phyloP scores from a whole-genome alignment of 2,113 vertebrate species.

The Amphiprion percula region DNA sequence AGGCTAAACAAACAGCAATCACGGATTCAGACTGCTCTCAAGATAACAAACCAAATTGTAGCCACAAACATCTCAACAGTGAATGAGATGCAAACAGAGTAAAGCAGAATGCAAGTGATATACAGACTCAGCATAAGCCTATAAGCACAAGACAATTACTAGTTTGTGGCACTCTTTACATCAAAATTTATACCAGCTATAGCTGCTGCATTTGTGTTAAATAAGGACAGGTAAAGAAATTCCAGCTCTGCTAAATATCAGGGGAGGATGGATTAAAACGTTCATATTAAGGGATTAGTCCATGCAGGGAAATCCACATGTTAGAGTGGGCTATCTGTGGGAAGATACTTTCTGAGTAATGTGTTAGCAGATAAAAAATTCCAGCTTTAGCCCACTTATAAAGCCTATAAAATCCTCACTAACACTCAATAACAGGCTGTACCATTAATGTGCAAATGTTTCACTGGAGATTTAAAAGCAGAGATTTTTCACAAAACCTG shows the following conservation, averaged over 20 bases:
- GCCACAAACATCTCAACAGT: slow-evolving; percentile 19
- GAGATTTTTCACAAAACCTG: not conserved
- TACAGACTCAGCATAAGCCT: slow-evolving; percentile 2
- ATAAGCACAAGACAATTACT: not conserved
- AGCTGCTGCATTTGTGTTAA: slow-evolving; percentile 1
- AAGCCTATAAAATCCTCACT: slow-evolving; percentile 42
- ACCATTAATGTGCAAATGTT: slow-evolving; percentile 26
- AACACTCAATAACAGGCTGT: slow-evolving; percentile 16
- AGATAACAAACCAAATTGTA: slow-evolving; percentile 22
- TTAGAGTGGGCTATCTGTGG: slow-evolving; percentile 31
- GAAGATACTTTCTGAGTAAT: slow-evolving; percentile 36
- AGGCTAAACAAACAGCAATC: slow-evolving; percentile 27
- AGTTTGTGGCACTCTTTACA: slow-evolving; percentile 4
- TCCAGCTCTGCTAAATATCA: slow-evolving; percentile 41
- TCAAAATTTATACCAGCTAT: not conserved
- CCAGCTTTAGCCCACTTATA: slow-evolving; percentile 15
- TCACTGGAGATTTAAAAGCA: not conserved
- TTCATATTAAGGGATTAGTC: slow-evolving; percentile 59
- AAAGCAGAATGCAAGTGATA: slow-evolving; percentile 5
- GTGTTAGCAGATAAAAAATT: slow-evolving; percentile 34
- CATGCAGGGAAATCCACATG: slow-evolving; percentile 44
- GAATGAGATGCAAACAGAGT: slow-evolving; percentile 18
- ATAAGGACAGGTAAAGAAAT: slow-evolving; percentile 10
- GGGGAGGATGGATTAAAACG: slow-evolving; percentile 51
- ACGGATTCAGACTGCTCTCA: not conserved